Percentiles rank a stretch among this genome's conserved stretches.
Conservation (phyloP, 2,797 vertebrate genomes). For the Nyctibius grandis region DNA sequence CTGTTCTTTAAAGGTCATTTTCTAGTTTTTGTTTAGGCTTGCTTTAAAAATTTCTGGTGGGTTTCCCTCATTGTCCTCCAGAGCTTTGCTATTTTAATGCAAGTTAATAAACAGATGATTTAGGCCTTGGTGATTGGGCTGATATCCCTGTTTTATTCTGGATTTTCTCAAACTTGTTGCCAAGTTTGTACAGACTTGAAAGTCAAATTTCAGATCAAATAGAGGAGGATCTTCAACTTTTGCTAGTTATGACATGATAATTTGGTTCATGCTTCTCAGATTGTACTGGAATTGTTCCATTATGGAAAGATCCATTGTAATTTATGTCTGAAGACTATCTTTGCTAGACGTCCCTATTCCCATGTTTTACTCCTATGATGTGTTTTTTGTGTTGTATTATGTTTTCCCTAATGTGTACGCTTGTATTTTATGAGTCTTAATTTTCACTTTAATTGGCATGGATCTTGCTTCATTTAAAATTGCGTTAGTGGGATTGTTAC, state of each 20-base stretch:
- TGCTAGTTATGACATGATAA: neutral
- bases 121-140: neutral
- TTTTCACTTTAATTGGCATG: neutral
- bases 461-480: neutral
- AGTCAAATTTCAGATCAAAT: neutral
- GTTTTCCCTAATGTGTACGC: neutral
- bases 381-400: neutral
- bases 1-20: neutral
- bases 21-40: neutral
- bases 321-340: neutral
- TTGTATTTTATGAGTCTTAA: neutral
- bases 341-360: neutral
- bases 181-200: neutral
- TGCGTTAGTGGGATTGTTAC: neutral
- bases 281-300: neutral
- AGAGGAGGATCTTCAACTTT: neutral
- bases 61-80: neutral
- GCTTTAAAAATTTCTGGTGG: neutral
- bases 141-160: neutral
- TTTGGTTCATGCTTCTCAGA: neutral
- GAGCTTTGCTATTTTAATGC: neutral
- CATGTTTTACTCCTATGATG: neutral
- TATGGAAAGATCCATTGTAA: neutral
- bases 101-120: neutral
- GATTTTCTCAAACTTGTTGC: neutral